Percentiles rank a stretch among this genome's conserved stretches.
These are phyloP conservation scores for Melanotus villosus DNA, from an alignment of 2,888 invertebrate genomes.

Conservation along the genomic window DNA sequence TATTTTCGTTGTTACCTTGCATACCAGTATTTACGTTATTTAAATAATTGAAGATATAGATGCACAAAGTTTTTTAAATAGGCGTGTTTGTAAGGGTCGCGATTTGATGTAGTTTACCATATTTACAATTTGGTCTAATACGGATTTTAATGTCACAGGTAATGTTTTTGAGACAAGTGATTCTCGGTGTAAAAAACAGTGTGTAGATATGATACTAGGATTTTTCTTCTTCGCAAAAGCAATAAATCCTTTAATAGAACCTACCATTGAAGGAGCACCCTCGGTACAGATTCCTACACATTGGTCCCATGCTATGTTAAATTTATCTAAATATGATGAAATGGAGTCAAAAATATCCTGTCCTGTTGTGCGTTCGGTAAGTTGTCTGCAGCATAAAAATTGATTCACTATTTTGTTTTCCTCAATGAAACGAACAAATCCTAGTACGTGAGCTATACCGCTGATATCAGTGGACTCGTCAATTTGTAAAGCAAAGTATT, in stretches of 20 bases:
- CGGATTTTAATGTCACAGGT: no score
- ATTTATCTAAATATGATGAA: background rate
- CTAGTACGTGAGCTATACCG: background rate
- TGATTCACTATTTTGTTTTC: background rate
- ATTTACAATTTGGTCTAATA: no score
- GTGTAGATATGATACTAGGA: background rate
- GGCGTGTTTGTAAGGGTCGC: no score
- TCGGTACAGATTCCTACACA: conserved; percentile 9
- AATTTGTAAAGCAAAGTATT: background rate
- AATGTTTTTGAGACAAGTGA: no score
- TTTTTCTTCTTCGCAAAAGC: background rate
- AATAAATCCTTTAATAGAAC: conserved; percentile 2
- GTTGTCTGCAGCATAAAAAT: background rate
- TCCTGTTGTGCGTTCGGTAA: background rate
- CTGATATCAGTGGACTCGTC: background rate
- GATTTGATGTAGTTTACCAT: no score
- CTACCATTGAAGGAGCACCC: conserved; percentile 6
- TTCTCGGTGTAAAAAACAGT: no score
- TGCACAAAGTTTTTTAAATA: no score
- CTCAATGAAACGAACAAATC: background rate
- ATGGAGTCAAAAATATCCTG: background rate
- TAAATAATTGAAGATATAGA: no score
- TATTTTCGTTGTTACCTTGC: no score
- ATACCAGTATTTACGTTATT: no score
- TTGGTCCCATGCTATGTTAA: background rate